Percentiles rank a stretch among this genome's conserved stretches.
Evolutionary conservation across 2,888 invertebrate genomes (phyloP).

Genomic region (Platycheirus albimanus): DNA sequence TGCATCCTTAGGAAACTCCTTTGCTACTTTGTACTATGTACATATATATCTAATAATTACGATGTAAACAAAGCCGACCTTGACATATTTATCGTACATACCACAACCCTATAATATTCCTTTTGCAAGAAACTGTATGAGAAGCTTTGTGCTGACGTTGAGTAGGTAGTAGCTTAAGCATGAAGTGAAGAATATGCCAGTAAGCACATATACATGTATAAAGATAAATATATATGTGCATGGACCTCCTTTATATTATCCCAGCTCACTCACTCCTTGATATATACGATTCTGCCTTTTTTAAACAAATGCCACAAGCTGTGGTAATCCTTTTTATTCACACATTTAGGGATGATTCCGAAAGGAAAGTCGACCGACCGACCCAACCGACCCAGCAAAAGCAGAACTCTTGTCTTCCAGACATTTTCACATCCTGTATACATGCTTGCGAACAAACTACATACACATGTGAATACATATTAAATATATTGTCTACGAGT

Average conservation of each 20-base stretch:
- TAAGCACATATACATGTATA: constrained; percentile 26
- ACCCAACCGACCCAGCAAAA: constrained; percentile 60
- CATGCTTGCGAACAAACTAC: constrained; percentile 23
- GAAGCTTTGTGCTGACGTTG: too few species aligned
- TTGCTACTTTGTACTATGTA: constrained; percentile 11
- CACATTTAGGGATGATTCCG: constrained; percentile 71
- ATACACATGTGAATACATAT: neutral
- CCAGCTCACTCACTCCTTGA: constrained; percentile 26
- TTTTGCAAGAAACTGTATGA: constrained; percentile 34
- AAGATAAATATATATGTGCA: too few species aligned
- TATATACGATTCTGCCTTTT: constrained; percentile 35
- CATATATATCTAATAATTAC: too few species aligned
- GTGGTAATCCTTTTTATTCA: constrained; percentile 74
- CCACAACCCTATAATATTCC: constrained; percentile 25
- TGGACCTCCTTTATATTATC: constrained; percentile 51
- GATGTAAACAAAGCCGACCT: constrained; percentile 69
- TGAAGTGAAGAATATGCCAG: constrained; percentile 45
- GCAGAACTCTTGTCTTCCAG: constrained; percentile 70
- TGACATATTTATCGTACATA: constrained; percentile 63
- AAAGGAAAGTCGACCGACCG: constrained; percentile 69
- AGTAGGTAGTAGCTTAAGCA: too few species aligned
- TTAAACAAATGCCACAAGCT: constrained; percentile 69
- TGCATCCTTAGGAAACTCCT: neutral
- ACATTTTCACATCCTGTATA: constrained; percentile 70
- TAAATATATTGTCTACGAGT: constrained; percentile 63